A percentile compares a stretch with the other conserved stretches of the same genome.
These are phyloP conservation scores for Nasonia oneida DNA, from an alignment of 2,888 invertebrate genomes.

Conservation along the genomic window DNA sequence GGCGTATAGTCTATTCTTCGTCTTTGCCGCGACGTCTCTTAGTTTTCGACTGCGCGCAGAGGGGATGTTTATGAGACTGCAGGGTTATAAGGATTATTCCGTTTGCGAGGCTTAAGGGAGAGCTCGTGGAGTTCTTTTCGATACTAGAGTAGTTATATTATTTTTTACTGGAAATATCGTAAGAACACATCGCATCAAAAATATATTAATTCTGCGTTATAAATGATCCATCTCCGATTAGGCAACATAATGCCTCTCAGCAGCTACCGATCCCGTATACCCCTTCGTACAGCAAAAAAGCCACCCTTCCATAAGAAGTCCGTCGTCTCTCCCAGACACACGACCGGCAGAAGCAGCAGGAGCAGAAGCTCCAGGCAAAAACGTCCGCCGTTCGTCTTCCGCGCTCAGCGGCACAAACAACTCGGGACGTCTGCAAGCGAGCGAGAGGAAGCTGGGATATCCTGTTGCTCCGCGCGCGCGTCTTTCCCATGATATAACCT, in stretches of 20 bases:
- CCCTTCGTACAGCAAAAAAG: no score
- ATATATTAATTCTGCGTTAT: no score
- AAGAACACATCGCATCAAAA: no score
- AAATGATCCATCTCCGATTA: no score
- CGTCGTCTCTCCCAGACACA: not conserved
- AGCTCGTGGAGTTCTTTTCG: no score
- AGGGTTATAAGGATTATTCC: not conserved
- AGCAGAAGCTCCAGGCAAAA: not conserved
- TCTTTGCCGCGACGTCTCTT: not conserved
- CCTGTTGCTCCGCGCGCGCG: not conserved
- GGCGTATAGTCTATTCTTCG: not conserved
- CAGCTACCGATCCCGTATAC: no score
- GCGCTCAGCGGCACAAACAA: not conserved
- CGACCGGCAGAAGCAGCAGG: not conserved
- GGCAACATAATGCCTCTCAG: no score
- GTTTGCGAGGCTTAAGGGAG: not conserved
- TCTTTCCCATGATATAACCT: not conserved
- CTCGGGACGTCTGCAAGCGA: not conserved
- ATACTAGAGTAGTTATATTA: no score
- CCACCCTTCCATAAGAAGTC: not conserved
- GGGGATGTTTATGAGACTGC: not conserved
- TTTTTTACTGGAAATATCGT: no score
- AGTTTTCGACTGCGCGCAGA: not conserved
- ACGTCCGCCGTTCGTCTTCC: not conserved
- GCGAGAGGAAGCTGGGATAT: not conserved